These are phyloP conservation scores for Paradisaea rubra DNA, from an alignment of 2,113 vertebrate genomes.

Conservation along the genomic window DNA sequence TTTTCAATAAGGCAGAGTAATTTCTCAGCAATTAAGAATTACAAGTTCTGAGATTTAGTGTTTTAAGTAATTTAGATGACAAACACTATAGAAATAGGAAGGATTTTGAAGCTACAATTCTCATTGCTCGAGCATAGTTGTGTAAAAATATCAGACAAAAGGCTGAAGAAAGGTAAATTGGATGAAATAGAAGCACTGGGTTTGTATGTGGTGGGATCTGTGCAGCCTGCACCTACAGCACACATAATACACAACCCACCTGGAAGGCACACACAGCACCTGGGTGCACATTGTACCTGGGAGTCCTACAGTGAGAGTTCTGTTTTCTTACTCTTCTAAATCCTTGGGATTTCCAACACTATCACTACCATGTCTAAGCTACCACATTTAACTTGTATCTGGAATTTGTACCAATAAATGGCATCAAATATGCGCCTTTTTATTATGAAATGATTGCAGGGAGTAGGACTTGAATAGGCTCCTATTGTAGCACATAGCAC, in stretches of 20 bases:
- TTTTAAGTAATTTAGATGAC: background rate
- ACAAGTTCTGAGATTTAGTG: background rate
- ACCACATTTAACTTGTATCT: background rate
- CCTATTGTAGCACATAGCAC: rapidly evolving
- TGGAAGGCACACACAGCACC: rapidly evolving
- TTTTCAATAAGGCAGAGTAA: background rate
- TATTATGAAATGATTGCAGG: background rate
- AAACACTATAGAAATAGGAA: background rate
- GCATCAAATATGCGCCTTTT: background rate
- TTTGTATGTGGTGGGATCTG: background rate
- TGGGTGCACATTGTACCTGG: rapidly evolving
- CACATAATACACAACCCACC: too few relatives aligned
- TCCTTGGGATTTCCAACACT: background rate
- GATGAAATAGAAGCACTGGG: background rate
- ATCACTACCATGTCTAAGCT: background rate
- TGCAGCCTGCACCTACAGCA: background rate
- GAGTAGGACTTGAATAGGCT: background rate
- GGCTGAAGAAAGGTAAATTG: background rate
- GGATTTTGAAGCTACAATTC: background rate
- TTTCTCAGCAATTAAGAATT: background rate
- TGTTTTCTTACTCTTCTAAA: background rate
- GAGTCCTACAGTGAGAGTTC: background rate
- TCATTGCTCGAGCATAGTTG: background rate
- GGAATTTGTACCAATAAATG: background rate
- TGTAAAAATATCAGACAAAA: background rate